These are phyloP conservation scores for Hermatobates lingyangjiaoensis DNA, from an alignment of 1,140 invertebrate genomes.

Conservation along the genomic window DNA sequence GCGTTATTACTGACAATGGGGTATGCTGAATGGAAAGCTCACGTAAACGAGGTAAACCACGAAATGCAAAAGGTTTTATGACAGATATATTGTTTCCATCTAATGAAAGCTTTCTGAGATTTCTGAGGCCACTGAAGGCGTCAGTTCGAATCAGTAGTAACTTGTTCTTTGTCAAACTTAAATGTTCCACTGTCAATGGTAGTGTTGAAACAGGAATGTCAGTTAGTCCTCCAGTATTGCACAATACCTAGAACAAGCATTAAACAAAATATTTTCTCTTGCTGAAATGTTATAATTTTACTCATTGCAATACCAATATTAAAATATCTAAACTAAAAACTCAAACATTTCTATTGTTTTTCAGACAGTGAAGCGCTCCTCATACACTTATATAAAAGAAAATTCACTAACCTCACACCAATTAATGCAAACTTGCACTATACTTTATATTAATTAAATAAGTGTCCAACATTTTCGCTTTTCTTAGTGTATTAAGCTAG, in stretches of 20 bases:
- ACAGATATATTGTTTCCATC: constrained; percentile 61
- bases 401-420: no score
- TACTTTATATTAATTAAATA: no score
- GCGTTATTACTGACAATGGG: constrained; percentile 47
- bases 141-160: constrained; percentile 55
- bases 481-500: no score
- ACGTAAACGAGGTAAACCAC: constrained; percentile 47
- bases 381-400: background rate
- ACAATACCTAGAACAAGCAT: constrained; percentile 44
- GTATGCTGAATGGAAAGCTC: constrained; percentile 67
- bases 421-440: no score
- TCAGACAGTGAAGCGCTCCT: background rate
- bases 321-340: constrained; percentile 12
- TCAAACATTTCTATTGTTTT: background rate
- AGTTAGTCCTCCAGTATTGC: constrained; percentile 58
- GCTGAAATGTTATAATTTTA: constrained; percentile 2
- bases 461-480: no score
- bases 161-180: constrained; percentile 62
- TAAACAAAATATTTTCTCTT: constrained; percentile 2
- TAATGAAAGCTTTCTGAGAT: constrained; percentile 48
- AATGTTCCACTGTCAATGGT: constrained; percentile 51
- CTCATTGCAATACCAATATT: constrained; percentile 12
- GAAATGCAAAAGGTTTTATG: constrained; percentile 64
- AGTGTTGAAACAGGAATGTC: constrained; percentile 53
- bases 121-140: constrained; percentile 49